Evolutionary conservation across 2,888 invertebrate species (phyloP).

Genomic region (Cacoxenus indagator): DNA sequence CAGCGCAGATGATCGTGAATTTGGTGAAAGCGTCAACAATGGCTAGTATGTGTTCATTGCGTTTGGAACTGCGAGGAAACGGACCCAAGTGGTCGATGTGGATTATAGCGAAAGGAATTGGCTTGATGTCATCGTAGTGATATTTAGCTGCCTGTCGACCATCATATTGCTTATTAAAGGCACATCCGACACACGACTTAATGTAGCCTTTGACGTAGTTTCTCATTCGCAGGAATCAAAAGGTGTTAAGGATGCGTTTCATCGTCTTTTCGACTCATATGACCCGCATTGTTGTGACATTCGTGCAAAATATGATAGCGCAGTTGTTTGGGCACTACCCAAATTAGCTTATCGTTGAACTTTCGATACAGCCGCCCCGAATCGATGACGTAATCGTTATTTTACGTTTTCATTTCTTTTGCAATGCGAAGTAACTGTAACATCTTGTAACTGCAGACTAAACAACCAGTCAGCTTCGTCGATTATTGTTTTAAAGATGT

Average conservation of each 20-base stretch:
- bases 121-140: constrained; percentile 24
- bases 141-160: constrained; percentile 19
- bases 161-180: no score
- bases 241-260: not conserved
- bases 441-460: constrained; percentile 13
- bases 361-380: constrained; percentile 13
- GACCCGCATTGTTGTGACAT: constrained; percentile 22
- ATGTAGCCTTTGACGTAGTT: no score
- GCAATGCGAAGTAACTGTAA: constrained; percentile 26
- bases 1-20: constrained; percentile 26
- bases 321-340: constrained; percentile 33
- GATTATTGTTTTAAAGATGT: not conserved
- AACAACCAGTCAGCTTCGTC: constrained; percentile 8
- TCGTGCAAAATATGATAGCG: constrained; percentile 18
- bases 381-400: constrained; percentile 9
- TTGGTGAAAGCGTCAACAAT: constrained; percentile 14
- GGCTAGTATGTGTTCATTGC: constrained; percentile 14
- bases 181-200: no score
- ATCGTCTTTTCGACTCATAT: constrained; percentile 11
- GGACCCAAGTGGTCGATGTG: constrained; percentile 28
- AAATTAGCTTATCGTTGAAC: constrained; percentile 6
- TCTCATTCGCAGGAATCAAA: not conserved
- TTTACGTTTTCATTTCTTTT: constrained; percentile 5
- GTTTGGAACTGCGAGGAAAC: constrained; percentile 1
- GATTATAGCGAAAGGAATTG: no score